Base-by-base conservation (phyloP, 2,888 invertebrate genomes). In the Protophormia terraenovae region DNA sequence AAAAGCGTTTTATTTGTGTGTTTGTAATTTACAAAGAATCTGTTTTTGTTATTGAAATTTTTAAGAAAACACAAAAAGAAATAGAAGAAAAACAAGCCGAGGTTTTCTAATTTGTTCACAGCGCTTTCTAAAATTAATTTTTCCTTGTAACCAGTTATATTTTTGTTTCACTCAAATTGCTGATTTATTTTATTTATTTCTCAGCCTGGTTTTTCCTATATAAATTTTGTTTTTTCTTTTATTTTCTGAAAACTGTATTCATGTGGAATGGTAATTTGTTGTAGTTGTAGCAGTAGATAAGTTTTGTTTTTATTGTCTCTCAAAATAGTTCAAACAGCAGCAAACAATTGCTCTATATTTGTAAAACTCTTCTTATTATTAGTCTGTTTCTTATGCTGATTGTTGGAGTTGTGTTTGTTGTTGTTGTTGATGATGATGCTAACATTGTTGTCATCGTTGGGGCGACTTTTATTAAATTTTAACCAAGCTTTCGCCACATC, bases 261-360 rank as follows among this genome's bases (percentile, higher is more conserved):
- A 58, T 64, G 78, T 86, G 82, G 81, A 83, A 82, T 85, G 77
- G 78, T 83, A 79, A 62, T 77, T 64, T 71, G 14, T 64, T 50
- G 7, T 50, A 22, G 22, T 78, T 66, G 29, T 55, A 66, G 67
- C 67, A 58, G 45, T 82, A 58, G 19, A 77, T 41, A n/a, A 32
- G n/a, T 14, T 41, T 10, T 66, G 38, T 27, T 67, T 64, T 82
- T 86, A 83, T 86, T 86, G 86, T 86, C 80, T 77, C 58, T 79
- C 62, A 83, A 80, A n/a, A 84, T 83, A 86, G 73, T 64, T 80
- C 67, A 86, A 86, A 86, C 75, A 82, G 69, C 78, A 85, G 85
- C 81, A 83, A 71, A 83, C 71, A 86, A 47, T 81, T 80, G 72
- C 76, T 83, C 72, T 64, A 73, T 41, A 75, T 81, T 77, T 81